These are phyloP conservation scores for Sander lucioperca DNA, from an alignment of 2,113 vertebrate genomes.

Conservation along the genomic window DNA sequence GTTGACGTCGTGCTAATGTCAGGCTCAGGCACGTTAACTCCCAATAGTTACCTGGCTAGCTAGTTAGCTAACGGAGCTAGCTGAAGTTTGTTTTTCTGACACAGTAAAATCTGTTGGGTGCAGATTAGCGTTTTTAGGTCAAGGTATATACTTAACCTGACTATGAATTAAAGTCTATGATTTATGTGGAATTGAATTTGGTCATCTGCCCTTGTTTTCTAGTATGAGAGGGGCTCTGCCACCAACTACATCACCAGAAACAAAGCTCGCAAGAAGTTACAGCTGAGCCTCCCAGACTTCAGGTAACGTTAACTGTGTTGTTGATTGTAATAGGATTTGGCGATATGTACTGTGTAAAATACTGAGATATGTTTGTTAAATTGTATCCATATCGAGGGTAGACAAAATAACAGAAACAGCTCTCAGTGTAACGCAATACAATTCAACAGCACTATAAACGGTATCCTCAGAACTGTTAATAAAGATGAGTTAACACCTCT, in stretches of 20 bases:
- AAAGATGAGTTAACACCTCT: no score
- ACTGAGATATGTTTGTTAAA: background rate
- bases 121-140: background rate
- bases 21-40: background rate
- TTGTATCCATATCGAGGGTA: background rate
- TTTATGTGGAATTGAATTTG: background rate
- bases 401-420: background rate
- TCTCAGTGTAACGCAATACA: background rate
- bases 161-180: rapidly evolving
- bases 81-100: slow-evolving; percentile 40
- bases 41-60: background rate
- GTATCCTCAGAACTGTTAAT: background rate
- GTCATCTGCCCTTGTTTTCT: background rate
- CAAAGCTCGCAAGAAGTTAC: slow-evolving; percentile 94
- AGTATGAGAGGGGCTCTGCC: slow-evolving; percentile 93
- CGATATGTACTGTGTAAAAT: background rate
- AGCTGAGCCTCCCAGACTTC: slow-evolving; percentile 94
- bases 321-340: background rate
- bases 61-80: slow-evolving; percentile 41
- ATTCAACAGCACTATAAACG: background rate
- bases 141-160: background rate
- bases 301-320: slow-evolving; percentile 81
- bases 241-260: slow-evolving; percentile 98
- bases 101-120: background rate
- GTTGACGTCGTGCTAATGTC: slow-evolving; percentile 5